These are phyloP conservation scores for Hyperoplus immaculatus DNA, from an alignment of 2,797 vertebrate species.

Conservation along the genomic window DNA sequence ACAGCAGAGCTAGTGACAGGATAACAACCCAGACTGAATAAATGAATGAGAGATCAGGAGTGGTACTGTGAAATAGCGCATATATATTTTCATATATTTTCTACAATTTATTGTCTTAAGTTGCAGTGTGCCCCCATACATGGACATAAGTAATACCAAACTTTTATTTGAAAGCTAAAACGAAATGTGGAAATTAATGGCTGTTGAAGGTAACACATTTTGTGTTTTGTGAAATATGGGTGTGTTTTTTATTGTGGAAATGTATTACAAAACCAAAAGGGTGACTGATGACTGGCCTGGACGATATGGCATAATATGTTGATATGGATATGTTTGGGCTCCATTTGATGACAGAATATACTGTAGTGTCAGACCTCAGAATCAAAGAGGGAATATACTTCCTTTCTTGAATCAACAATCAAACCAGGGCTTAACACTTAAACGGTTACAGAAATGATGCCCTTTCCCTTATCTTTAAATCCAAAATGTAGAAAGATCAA, in stretches of 20 bases:
- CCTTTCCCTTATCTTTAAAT: neutral
- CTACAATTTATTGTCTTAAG: too few relatives aligned
- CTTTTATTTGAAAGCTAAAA: neutral
- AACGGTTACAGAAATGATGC: neutral
- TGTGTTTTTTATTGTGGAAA: too few relatives aligned
- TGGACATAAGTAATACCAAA: neutral
- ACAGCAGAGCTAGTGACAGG: too few relatives aligned
- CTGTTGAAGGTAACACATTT: too few relatives aligned
- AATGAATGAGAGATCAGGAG: too few relatives aligned
- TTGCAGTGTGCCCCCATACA: too few relatives aligned
- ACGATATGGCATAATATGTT: neutral
- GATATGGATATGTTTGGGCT: too few relatives aligned
- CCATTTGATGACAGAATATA: neutral
- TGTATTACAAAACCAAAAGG: neutral
- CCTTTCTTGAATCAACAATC: neutral
- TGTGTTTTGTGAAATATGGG: too few relatives aligned
- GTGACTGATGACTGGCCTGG: neutral
- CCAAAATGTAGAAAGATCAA: neutral
- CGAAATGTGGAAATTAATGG: neutral
- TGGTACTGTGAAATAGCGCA: too few relatives aligned
- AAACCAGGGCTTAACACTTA: neutral
- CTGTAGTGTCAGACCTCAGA: neutral
- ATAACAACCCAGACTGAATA: too few relatives aligned
- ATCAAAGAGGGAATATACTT: neutral
- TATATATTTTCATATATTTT: too few relatives aligned